Base-by-base conservation (phyloP, 1,140 invertebrate species). In the Bicyclus anynana region DNA sequence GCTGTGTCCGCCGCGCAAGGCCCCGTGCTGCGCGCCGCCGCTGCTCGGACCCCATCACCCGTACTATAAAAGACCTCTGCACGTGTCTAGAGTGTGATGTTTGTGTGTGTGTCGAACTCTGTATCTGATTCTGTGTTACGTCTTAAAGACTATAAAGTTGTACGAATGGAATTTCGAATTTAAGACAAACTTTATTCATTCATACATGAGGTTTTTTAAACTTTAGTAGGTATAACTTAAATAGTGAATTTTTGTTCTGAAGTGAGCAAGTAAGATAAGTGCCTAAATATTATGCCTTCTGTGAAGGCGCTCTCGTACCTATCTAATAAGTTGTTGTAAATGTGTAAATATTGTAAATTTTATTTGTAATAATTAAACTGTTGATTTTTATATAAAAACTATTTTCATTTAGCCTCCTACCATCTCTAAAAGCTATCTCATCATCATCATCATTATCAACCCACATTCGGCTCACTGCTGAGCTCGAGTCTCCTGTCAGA, bases 271-370 rank as follows among this genome's bases (percentile, higher is more conserved):
- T n/a, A 33, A 46, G 4, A 21, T 56, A 63, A 71, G 65, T 69
- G 62, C 64, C 69, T 68, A 38, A 40, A 53, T 62, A 65, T 88
- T 59, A 65, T 88, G 80, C 86, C 86, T 89, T 89, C 87, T 80
- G 84, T 89, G 88, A 89, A 89, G 87, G 86, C 64, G 65, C 59
- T 83, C 81, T 85, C 82, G 75, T 44, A 44, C 21, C 10, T 20
- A 76, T 0, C n/a, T n/a, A n/a, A n/a, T n/a, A n/a, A n/a, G n/a
- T 78, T 54, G 68, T 67, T 85, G 73, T 75, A 84, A 63, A 72
- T 64, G 18, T 84, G 79, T 84, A 83, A 82, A 85, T 80, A 85
- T 46, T 81, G 77, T 84, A 79, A 72, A 81, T 82, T 70, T 70
- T 69, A 71, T 59, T 44, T 16, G 5, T 40, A 16, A 13, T 40